Conservation (phyloP, 2,888 invertebrate genomes). For the Orthosia gracilis region DNA sequence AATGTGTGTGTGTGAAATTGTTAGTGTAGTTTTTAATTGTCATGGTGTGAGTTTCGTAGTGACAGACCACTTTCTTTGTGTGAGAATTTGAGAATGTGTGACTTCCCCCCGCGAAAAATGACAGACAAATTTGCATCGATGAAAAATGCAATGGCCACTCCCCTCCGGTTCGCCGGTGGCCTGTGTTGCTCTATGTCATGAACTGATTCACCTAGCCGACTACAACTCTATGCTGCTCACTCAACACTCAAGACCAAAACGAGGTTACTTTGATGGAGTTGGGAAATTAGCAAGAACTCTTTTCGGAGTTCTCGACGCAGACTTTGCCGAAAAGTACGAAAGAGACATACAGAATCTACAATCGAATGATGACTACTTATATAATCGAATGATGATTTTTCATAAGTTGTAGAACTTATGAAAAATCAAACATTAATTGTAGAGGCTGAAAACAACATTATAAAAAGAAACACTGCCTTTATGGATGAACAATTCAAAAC, state of each 20-base stretch:
- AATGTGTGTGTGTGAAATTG: no score
- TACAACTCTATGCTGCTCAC: no score
- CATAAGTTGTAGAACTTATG: conserved; percentile 14
- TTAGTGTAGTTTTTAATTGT: no score
- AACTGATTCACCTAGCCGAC: background rate
- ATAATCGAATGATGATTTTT: no score
- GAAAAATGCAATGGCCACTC: no score
- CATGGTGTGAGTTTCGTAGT: no score
- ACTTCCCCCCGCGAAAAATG: no score
- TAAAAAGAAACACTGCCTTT: conserved; percentile 9
- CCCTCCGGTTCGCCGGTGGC: no score
- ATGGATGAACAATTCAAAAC: conserved; percentile 16
- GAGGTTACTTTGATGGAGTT: conserved; percentile 11
- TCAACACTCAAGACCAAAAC: conserved; percentile 9
- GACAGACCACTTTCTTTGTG: no score
- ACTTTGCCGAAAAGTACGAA: conserved; percentile 8
- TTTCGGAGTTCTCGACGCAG: conserved; percentile 2
- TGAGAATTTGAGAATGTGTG: no score
- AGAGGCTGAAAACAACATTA: conserved; percentile 28
- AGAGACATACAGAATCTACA: background rate
- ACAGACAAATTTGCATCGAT: no score
- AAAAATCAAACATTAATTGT: conserved; percentile 19
- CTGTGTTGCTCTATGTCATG: conserved; percentile 1
- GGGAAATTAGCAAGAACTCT: conserved; percentile 9
- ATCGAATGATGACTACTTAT: conserved; percentile 1